A percentile compares a stretch with the other conserved stretches of the same genome.
phyloP scores from a whole-genome alignment of 2,113 vertebrate genomes.

The Zosterops lateralis region DNA sequence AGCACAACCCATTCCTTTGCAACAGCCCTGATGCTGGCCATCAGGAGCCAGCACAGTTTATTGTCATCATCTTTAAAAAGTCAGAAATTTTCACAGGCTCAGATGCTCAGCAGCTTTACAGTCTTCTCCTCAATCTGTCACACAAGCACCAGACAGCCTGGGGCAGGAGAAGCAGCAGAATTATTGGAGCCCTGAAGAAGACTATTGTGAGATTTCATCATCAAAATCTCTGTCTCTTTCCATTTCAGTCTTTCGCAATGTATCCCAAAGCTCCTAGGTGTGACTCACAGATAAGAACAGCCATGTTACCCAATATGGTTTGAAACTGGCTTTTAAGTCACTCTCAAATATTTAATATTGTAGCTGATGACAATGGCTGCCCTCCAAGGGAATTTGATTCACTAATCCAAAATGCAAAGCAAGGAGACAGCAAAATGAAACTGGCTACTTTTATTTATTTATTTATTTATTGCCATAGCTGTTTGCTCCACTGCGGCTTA shows the following conservation, averaged over 20 bases:
- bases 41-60: not conserved
- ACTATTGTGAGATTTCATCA: not conserved
- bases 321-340: not conserved
- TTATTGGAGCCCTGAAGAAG: not conserved
- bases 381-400: not conserved
- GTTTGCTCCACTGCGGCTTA: not conserved
- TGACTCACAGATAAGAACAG: not conserved
- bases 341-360: not conserved
- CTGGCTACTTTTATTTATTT: not conserved
- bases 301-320: not conserved
- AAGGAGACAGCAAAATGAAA: not conserved
- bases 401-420: not conserved
- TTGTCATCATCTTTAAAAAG: not conserved
- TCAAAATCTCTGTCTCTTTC: not conserved
- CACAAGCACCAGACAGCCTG: not conserved
- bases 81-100: not conserved
- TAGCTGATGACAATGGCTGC: not conserved
- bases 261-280: not conserved
- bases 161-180: not conserved
- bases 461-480: not conserved
- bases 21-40: not conserved
- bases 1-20: not conserved
- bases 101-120: not conserved
- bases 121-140: not conserved
- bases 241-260: not conserved